Conservation (phyloP, 1,140 invertebrate genomes). For the Galleria mellonella region DNA sequence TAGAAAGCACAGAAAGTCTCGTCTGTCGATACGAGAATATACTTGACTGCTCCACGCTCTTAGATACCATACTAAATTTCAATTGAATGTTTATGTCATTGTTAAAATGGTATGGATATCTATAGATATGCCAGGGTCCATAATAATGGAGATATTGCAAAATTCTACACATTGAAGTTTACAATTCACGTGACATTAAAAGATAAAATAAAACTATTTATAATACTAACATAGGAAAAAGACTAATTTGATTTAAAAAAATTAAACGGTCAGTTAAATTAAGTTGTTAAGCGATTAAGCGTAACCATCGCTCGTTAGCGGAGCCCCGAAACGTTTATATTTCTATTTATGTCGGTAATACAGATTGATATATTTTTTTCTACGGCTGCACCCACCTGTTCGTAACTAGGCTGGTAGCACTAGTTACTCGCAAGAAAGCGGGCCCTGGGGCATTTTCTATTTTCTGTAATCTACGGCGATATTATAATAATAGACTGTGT, state of each 20-base stretch:
- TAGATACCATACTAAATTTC: conserved; percentile 5
- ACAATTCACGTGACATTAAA: no score
- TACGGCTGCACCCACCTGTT: conserved; percentile 29
- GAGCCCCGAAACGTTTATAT: background rate
- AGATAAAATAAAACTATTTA: no score
- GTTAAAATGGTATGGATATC: no score
- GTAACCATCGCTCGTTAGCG: background rate
- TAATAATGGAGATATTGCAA: no score
- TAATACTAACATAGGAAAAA: no score
- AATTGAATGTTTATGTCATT: background rate
- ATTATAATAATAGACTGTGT: conserved; percentile 48
- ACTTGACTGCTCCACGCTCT: conserved; percentile 9
- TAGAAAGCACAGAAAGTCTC: conserved; percentile 48
- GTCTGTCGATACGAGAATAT: conserved; percentile 33
- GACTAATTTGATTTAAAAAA: no score
- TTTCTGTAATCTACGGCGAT: conserved; percentile 54
- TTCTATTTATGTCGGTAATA: background rate
- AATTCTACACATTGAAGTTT: no score
- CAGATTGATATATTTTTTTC: conserved; percentile 24
- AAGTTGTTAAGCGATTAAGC: background rate
- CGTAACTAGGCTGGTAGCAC: conserved; percentile 31
- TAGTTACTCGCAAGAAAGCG: conserved; percentile 41
- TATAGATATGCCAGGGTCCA: no score
- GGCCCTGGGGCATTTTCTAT: conserved; percentile 55
- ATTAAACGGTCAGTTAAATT: background rate